A percentile compares a stretch with the other conserved stretches of the same genome.
phyloP scores from a whole-genome alignment of 2,113 vertebrate species.

The Xiphophorus hellerii region DNA sequence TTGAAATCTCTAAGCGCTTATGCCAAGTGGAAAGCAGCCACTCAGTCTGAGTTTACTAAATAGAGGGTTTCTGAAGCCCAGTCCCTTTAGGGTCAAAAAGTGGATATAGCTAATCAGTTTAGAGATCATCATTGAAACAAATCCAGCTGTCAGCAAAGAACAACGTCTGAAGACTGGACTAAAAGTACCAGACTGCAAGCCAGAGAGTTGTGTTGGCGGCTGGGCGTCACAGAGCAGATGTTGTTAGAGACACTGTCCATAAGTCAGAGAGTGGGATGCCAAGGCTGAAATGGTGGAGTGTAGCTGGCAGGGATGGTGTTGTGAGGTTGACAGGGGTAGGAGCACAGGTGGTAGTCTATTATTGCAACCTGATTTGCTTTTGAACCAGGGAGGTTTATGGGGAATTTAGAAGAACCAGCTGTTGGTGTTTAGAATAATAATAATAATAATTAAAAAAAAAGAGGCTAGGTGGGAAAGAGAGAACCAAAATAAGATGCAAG shows the following conservation, averaged over 20 bases:
- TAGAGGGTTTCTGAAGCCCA: conserved; percentile 18
- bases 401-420: conserved; percentile 57
- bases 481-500: conserved; percentile 23
- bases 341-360: conserved; percentile 65
- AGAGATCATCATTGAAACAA: conserved; percentile 27
- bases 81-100: conserved; percentile 24
- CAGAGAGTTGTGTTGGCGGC: conserved; percentile 55
- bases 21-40: conserved; percentile 41
- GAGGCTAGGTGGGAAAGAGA: conserved; percentile 13
- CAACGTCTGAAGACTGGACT: conserved; percentile 32
- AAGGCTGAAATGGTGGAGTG: conserved; percentile 42
- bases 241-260: conserved; percentile 69
- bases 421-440: conserved; percentile 45
- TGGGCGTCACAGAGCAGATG: conserved; percentile 69
- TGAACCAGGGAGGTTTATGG: conserved; percentile 51
- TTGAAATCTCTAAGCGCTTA: conserved; percentile 46
- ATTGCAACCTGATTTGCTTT: conserved; percentile 57
- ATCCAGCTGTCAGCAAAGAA: conserved; percentile 27
- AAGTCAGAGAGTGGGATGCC: conserved; percentile 67
- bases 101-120: conserved; percentile 41
- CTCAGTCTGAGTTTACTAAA: conserved; percentile 21
- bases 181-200: conserved; percentile 19
- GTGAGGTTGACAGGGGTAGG: conserved; percentile 31
- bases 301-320: conserved; percentile 44
- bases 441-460: conserved; percentile 13